Base-by-base conservation (phyloP, 2,797 vertebrate genomes). In the Crocodylus rhombifer region DNA sequence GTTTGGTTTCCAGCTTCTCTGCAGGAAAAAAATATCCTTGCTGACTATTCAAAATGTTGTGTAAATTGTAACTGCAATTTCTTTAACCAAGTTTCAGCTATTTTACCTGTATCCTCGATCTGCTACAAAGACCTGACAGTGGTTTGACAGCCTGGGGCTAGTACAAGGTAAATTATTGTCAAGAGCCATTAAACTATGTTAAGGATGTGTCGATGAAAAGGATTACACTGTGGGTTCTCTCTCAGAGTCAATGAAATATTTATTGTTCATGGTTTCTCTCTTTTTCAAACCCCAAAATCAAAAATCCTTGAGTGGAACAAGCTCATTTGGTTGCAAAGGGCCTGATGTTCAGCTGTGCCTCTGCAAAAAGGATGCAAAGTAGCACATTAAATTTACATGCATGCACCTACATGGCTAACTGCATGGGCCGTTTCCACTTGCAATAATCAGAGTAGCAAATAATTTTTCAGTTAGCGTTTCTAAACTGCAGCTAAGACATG, bases 11-110 rank as follows among this genome's bases (percentile, higher is more conserved):
- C 61, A 76, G 4, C 23, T 5, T 79, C 56, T 65, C 25, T 2
- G 33, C 0, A 2, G 30, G 63, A 60, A 75, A 81, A 62, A 58
- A 10, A 0, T 0, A 1, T 20, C 2, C 1, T 2, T 56, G 1
- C 1, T 23, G 64, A n/a, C 56, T 18, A 61, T 78, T 16, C 60
- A 23, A 55, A 69, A 62, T 73, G 21, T 12, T 75, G 5, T 7
- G 42, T 18, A 71, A 73, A 42, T 80, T 16, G 2, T 18, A 69
- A 33, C 30, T 0, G 1, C 21, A n/a, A 21, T 67, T 51, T 20
- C 4, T 1, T n/a, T 16, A 42, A 36, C 36, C 15, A 77, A 28
- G 77, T 85, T 15, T 60, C 77, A 9, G 17, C 62, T 2, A 60
- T 75, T 56, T 30, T 42, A 0, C 81, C 55, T 92, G 57, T 57